Evolutionary conservation across 2,113 vertebrate species (phyloP), one percentile per base, ranked within the genome.

Genomic region (Rhodinocichla rosea): DNA sequence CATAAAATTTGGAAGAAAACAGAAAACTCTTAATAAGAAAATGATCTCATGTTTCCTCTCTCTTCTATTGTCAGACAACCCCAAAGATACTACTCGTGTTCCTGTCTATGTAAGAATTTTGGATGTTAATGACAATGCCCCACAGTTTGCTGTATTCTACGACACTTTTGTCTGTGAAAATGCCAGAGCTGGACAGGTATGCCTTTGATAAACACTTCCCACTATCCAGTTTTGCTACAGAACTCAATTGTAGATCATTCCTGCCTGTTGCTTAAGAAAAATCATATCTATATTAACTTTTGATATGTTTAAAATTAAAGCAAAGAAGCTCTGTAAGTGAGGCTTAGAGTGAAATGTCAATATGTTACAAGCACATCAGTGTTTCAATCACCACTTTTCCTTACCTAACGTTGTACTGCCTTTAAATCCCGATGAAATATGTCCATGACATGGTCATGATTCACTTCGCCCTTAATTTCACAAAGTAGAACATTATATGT

Each of bases 91-190:
- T 4, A 98, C 99, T 32, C 98, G 99, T 50, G 99, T 99, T 89
- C 98, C 99, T 11, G 99, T 99, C 80, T 99, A 99, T 39, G 99
- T 99, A 93, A 98, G 98, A 91, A 99, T 99, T 93, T 94, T 99
- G 94, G 99, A 99, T 74, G 98, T 99, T 87, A 99, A 99, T 53
- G 99, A 99, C 97, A 99, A 99, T 53, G 99, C 99, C 13, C 99
- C 99, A 4, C 99, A 99, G 92, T 99, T 99, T 88, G 99, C 99
- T 33, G 99, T 99, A 97, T 99, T 99, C 89, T 99, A 99, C 5
- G 99, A 99, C 70, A 99, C 99, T 6, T 99, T 99, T 93, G 99
- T 99, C 40, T 99, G 99, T 96, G 99, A 99, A 98, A 99, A 99
- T 77, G 99, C 99, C 83, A 99, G 98, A 98, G 98, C 98, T 11